Evolutionary conservation across 1,140 invertebrate species (phyloP), one percentile per base, ranked within the genome.

Genomic region (Platorchestia sp.): DNA sequence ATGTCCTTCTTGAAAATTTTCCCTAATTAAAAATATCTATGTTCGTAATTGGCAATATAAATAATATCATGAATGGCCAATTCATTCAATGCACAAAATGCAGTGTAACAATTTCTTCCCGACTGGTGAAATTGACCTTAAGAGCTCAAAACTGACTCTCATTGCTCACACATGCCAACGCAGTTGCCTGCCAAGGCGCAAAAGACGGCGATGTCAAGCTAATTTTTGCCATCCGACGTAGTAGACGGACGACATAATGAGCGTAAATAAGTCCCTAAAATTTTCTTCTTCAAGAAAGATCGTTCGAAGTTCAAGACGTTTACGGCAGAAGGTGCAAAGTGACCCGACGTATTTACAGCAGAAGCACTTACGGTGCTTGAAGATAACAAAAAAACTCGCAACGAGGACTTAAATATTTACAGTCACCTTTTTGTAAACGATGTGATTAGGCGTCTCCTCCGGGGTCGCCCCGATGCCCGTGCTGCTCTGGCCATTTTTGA

Each of bases 371-470:
- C 44, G 44, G 27, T 42, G 87, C 41, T 90, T 42, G 44, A 5
- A 43, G 0, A 90, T 90, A 27, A 44, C 19, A 14, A 42, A 19
- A 90, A 36, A 90, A 43, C 44, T 42, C 87, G 7, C 36, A 43
- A 41, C 22, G 42, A 90, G 42, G 10, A 90, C 22, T 45, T 90
- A 43, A 90, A 90, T 43, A 90, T 90, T 95, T 16, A 87, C 86
- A 96, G 96, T 96, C 96, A 98, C 98, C 97, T 98, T 98, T 97
- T 97, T 97, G 96, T 98, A 98, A n/a, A 98, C 97, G 96, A 98
- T 97, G 96, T 98, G 97, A 97, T 98, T 98, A 16, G 98, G 98
- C 36, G 97, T 97, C 95, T 98, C 97, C 95, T 98, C 97, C 27
- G 95, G 95, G 10, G 96, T 95, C 22, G 95, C 96, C 22, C 95